These are phyloP conservation scores for Epinephelus lanceolatus DNA, from an alignment of 2,113 vertebrate genomes.

Conservation along the genomic window DNA sequence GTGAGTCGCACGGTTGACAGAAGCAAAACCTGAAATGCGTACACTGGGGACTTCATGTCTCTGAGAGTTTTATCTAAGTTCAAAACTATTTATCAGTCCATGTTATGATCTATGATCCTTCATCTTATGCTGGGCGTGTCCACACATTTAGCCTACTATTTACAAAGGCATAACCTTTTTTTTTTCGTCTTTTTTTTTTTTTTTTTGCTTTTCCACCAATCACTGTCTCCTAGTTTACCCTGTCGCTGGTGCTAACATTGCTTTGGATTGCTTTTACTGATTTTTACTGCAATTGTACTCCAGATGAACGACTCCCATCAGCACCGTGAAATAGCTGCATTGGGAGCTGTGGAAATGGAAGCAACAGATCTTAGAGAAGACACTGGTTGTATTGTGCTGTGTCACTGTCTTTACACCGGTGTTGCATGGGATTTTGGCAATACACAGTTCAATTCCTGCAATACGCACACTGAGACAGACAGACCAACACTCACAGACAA, in stretches of 20 bases:
- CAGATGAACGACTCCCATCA: conserved; percentile 20
- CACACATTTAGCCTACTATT: conserved; percentile 44
- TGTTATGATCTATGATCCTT: conserved; percentile 32
- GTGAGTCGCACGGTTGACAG: conserved; percentile 54
- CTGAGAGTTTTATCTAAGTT: conserved; percentile 32
- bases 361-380: conserved; percentile 48
- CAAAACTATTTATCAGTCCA: conserved; percentile 40
- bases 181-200: neutral
- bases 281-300: conserved; percentile 14
- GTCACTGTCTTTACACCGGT: conserved; percentile 37
- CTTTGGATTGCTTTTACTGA: conserved; percentile 54
- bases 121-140: conserved; percentile 38
- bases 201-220: conserved; percentile 36
- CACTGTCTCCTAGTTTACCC: conserved; percentile 10
- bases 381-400: conserved; percentile 58
- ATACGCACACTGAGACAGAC: conserved; percentile 40
- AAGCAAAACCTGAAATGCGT: conserved; percentile 74
- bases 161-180: conserved; percentile 49
- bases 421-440: conserved; percentile 26
- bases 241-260: conserved; percentile 57
- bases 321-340: conserved; percentile 39
- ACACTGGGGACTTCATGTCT: conserved; percentile 52
- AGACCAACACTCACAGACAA: conserved; percentile 44
- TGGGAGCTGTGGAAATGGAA: conserved; percentile 48
- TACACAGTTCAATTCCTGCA: conserved; percentile 45